phyloP scores from a whole-genome alignment of 2,888 invertebrate species.

The Anagyrus pseudococci region DNA sequence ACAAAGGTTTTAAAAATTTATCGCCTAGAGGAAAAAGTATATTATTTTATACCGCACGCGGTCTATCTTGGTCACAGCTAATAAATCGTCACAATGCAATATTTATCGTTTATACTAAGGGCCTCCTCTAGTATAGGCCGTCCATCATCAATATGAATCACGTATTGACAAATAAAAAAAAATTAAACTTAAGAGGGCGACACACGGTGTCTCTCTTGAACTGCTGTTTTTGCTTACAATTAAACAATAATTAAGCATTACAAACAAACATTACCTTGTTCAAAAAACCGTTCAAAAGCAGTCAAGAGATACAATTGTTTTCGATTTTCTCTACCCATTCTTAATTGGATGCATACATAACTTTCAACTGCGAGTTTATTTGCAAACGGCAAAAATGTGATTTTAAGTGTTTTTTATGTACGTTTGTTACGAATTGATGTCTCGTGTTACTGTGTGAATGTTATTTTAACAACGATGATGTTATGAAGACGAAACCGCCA shows the following conservation, averaged over 20 bases:
- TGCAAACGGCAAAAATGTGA: slow-evolving; percentile 29
- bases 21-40: slow-evolving; percentile 51
- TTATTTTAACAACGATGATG: slow-evolving; percentile 56
- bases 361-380: slow-evolving; percentile 35
- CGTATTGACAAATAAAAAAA: slow-evolving; percentile 27
- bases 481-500: slow-evolving; percentile 56
- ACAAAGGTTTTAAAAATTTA: slow-evolving; percentile 49
- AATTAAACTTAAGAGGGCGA: slow-evolving; percentile 37
- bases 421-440: slow-evolving; percentile 29
- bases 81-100: slow-evolving; percentile 30
- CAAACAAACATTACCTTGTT: slow-evolving; percentile 35
- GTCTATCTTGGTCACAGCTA: slow-evolving; percentile 34
- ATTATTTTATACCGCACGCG: slow-evolving; percentile 39
- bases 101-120: slow-evolving; percentile 39
- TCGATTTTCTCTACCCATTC: slow-evolving; percentile 34
- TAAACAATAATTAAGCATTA: slow-evolving; percentile 28
- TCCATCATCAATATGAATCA: slow-evolving; percentile 40
- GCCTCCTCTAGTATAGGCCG: slow-evolving; percentile 52
- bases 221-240: slow-evolving; percentile 23
- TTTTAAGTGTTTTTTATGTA: slow-evolving; percentile 27
- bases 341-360: slow-evolving; percentile 32
- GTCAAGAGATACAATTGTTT: slow-evolving; percentile 31
- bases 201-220: slow-evolving; percentile 25
- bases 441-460: slow-evolving; percentile 46
- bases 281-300: slow-evolving; percentile 23